A percentile compares a stretch with the other conserved stretches of the same genome.
These are phyloP conservation scores for Monarcha castaneiventris DNA, from an alignment of 2,113 vertebrate genomes.

Conservation along the genomic window DNA sequence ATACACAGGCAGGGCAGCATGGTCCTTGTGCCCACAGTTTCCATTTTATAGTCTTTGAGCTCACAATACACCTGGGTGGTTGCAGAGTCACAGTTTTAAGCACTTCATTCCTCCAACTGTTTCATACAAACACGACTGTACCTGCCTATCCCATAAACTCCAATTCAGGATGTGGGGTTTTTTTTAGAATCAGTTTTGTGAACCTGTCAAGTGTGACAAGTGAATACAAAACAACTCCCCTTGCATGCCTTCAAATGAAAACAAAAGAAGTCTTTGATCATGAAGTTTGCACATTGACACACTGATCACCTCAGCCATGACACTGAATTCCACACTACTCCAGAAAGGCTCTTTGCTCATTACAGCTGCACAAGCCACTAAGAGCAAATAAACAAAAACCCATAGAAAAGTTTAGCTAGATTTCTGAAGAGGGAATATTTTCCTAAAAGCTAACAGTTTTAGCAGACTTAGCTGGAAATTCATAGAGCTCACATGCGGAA, in stretches of 20 bases:
- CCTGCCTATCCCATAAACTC: not conserved
- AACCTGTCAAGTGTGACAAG: not conserved
- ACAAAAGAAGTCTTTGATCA: not conserved
- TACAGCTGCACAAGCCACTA: not conserved
- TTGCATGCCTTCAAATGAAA: not conserved
- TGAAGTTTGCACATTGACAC: not conserved
- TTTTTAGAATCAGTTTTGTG: not conserved
- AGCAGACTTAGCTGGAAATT: not conserved
- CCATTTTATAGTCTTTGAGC: not conserved
- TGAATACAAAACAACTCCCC: not conserved
- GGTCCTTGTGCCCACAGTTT: not conserved
- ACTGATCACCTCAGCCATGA: fast-evolving
- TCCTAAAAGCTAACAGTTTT: not conserved
- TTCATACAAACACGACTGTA: not conserved
- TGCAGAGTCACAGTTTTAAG: not conserved
- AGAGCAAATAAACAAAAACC: not conserved
- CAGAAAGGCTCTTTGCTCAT: not conserved
- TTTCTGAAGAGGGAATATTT: not conserved
- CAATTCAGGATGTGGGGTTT: not conserved
- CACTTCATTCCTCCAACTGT: not conserved
- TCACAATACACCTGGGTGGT: fast-evolving
- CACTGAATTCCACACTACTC: not conserved
- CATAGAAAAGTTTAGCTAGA: fast-evolving
- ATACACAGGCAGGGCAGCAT: not conserved
- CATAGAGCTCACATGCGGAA: not conserved